phyloP scores from a whole-genome alignment of 2,797 vertebrate species.

The Okamejei kenojei region DNA sequence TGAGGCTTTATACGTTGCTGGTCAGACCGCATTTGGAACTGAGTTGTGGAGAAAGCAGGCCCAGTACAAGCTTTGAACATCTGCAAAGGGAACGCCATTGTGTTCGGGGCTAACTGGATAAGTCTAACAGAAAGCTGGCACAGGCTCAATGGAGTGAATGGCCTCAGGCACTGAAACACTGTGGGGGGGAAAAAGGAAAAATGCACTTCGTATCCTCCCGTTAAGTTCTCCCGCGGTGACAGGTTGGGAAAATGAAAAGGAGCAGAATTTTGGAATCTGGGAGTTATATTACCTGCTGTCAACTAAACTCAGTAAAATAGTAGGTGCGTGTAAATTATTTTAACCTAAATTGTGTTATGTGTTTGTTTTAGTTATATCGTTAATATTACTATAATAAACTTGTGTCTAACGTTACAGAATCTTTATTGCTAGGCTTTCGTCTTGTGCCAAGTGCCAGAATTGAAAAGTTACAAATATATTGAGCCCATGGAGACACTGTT shows the following conservation, averaged over 20 bases:
- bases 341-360: background rate
- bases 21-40: no score
- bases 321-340: background rate
- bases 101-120: background rate
- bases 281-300: background rate
- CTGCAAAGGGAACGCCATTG: no score
- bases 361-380: background rate
- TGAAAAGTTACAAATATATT: background rate
- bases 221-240: no score
- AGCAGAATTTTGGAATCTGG: background rate
- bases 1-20: no score
- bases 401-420: background rate
- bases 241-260: background rate
- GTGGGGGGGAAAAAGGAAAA: background rate
- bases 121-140: background rate
- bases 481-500: background rate
- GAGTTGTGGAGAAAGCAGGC: no score
- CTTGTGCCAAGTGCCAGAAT: background rate
- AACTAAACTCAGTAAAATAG: background rate
- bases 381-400: background rate
- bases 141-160: background rate
- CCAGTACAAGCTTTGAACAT: background rate
- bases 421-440: background rate
- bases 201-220: background rate
- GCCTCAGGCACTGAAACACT: no score